Base-by-base conservation (phyloP, 2,113 vertebrate genomes). In the Nestor notabilis region DNA sequence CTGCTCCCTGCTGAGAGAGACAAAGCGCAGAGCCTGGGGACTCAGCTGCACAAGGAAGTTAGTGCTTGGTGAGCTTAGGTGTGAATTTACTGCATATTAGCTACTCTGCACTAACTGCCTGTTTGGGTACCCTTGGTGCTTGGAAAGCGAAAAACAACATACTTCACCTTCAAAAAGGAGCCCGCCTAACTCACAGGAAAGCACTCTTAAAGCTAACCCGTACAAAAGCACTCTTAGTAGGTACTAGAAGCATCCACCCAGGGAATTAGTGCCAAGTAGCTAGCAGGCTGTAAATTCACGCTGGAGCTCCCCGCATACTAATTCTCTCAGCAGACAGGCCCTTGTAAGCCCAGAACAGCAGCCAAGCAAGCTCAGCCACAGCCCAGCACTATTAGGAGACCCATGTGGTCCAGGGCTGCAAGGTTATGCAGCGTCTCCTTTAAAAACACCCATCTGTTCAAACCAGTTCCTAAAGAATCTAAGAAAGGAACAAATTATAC, bases 1-100 rank as follows among this genome's bases (percentile, higher is more conserved):
- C 95, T 96, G 96, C 81, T 96, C 49, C 83, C 77, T 69, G 61
- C 81, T 17, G 66, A 84, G 70, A 69, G 27, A 95, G 86, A 94
- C 65, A 37, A 94, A 96, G 89, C 43, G 87, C 93, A 96, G 95
- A 94, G 71, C 84, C 70, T 82, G 8, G 0, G 77, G 65, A 93
- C 44, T 68, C 0, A 0, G 58, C 81, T 71, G 72, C 35, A 1
- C 2, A 31, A 71, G 81, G 61, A 89, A 82, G 64, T 25, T 13
- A 56, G 71, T 5, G 3, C 41, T 28, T 10, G 0, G 55, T 27
- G 80, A 94, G 72, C 72, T 11, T 6, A 65, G 50, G 87, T 69
- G 84, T 69, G 90, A 96, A 94, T 94, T 96, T 85, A 96, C 87
- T 74, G 78, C 37, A 1, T 17, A 37, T 93, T 49, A 90, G 85